A percentile compares a stretch with the other conserved stretches of the same genome.
Conservation (phyloP, 2,888 invertebrate species). For the Marronus borbonicus region DNA sequence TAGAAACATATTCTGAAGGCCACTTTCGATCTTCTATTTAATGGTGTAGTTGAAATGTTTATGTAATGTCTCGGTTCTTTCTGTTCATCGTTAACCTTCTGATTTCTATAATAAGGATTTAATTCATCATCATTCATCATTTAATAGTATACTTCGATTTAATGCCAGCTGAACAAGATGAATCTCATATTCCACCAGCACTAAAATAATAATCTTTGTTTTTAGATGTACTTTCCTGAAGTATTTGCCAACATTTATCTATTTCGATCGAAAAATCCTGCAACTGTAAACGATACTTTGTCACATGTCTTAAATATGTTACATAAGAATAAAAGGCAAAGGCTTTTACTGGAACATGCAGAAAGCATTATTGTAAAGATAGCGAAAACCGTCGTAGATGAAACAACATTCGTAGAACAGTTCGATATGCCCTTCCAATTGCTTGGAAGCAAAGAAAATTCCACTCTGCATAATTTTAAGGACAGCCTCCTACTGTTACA, state of each 20-base stretch:
- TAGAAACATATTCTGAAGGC: too few relatives aligned
- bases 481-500: constrained; percentile 70
- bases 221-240: constrained; percentile 59
- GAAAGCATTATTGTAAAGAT: constrained; percentile 67
- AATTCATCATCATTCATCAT: too few relatives aligned
- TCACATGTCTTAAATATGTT: constrained; percentile 60
- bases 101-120: too few relatives aligned
- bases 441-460: constrained; percentile 67
- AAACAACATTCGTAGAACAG: constrained; percentile 62
- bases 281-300: constrained; percentile 16
- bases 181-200: neutral
- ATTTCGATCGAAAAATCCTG: constrained; percentile 20
- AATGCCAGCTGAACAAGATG: neutral
- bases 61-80: too few relatives aligned
- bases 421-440: constrained; percentile 65
- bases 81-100: too few relatives aligned
- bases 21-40: too few relatives aligned
- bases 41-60: too few relatives aligned
- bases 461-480: constrained; percentile 68
- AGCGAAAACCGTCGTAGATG: constrained; percentile 68
- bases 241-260: constrained; percentile 47
- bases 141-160: too few relatives aligned
- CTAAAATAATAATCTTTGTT: constrained; percentile 49
- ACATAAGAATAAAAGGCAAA: constrained; percentile 54
- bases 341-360: constrained; percentile 70